These are phyloP conservation scores for Embiotoca jacksoni DNA, from an alignment of 2,113 vertebrate species.

Conservation along the genomic window DNA sequence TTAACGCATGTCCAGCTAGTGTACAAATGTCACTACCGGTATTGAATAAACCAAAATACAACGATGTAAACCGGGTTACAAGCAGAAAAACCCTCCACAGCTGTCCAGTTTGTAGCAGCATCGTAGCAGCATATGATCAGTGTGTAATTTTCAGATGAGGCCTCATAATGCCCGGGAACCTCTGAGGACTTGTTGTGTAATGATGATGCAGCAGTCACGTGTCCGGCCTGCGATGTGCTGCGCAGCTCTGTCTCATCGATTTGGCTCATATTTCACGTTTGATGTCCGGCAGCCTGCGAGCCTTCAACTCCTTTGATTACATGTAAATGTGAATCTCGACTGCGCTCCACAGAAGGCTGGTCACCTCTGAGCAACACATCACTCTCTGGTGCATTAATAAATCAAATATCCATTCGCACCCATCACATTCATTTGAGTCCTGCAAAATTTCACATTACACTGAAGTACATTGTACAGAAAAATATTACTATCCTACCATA, in stretches of 20 bases:
- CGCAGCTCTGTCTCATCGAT: conserved; percentile 35
- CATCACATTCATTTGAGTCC: not conserved
- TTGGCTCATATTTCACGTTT: conserved; percentile 30
- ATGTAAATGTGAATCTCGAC: conserved; percentile 26
- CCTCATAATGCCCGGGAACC: conserved; percentile 48
- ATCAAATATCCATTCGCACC: not conserved
- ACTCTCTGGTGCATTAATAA: not conserved
- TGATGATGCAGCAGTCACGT: conserved; percentile 51
- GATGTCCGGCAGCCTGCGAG: not conserved
- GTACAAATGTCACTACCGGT: conserved; percentile 8
- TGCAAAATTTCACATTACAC: no score
- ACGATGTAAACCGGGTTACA: conserved; percentile 3
- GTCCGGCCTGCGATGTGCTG: conserved; percentile 17
- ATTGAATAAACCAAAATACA: conserved; percentile 20
- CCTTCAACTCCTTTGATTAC: conserved; percentile 27
- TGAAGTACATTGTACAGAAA: not conserved
- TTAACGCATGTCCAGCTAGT: conserved; percentile 10
- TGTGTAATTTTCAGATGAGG: conserved; percentile 63
- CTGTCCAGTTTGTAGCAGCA: conserved; percentile 44
- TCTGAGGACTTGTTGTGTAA: conserved; percentile 72
- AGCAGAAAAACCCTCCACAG: conserved; percentile 28
- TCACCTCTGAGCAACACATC: not conserved
- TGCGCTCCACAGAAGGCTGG: not conserved
- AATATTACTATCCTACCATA: not conserved
- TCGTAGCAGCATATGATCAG: conserved; percentile 52